These are phyloP conservation scores for Protodeltote pygarga DNA, from an alignment of 2,888 invertebrate species.

Conservation along the genomic window DNA sequence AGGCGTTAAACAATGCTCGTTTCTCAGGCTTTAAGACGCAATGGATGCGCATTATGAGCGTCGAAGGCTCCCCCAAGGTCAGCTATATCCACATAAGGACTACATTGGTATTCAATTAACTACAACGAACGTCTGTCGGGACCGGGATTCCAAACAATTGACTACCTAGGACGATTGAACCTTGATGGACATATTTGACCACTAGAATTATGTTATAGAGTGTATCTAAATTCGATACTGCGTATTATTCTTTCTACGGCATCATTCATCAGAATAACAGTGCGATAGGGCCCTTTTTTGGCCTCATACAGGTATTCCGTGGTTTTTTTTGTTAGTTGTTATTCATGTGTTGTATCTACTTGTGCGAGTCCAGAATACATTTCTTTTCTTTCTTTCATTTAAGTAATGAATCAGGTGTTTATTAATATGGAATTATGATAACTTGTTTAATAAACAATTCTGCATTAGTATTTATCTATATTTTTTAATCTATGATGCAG, in stretches of 20 bases:
- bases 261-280: background rate
- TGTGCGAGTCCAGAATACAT: too few species aligned
- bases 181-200: constrained; percentile 11
- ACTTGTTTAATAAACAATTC: constrained; percentile 2
- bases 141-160: constrained; percentile 40
- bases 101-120: constrained; percentile 67
- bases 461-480: constrained; percentile 8
- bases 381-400: too few species aligned
- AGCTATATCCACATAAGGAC: constrained; percentile 65
- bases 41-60: constrained; percentile 42
- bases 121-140: constrained; percentile 52
- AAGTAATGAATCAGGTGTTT: constrained; percentile 22
- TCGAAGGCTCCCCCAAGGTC: constrained; percentile 62
- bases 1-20: constrained; percentile 21
- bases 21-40: constrained; percentile 26
- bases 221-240: background rate
- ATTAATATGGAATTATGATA: constrained; percentile 2
- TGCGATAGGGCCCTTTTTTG: too few species aligned
- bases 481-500: too few species aligned
- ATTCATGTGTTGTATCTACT: too few species aligned
- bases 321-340: too few species aligned
- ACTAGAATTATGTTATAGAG: background rate
- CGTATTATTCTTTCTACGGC: background rate
- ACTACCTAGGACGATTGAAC: constrained; percentile 23
- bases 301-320: too few species aligned